These are phyloP conservation scores for Drosophila mimica DNA, from an alignment of 2,888 invertebrate genomes.

Conservation along the genomic window DNA sequence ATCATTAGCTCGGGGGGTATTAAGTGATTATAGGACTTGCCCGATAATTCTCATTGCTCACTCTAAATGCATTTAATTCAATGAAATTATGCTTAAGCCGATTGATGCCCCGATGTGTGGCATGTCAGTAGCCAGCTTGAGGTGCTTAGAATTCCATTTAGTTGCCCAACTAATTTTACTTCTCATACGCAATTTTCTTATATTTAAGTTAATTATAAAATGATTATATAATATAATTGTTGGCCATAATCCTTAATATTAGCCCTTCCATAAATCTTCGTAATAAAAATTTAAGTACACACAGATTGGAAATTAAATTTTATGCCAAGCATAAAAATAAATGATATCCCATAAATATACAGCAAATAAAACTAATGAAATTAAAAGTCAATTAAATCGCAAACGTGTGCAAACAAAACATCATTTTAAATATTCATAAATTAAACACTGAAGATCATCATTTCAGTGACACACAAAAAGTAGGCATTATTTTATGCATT, in stretches of 20 bases:
- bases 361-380: conserved; percentile 62
- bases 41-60: conserved; percentile 23
- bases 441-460: conserved; percentile 34
- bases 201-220: not conserved
- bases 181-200: not conserved
- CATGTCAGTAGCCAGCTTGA: conserved; percentile 14
- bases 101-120: conserved; percentile 2
- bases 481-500: conserved; percentile 23
- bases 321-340: conserved; percentile 44
- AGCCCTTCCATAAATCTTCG: not conserved
- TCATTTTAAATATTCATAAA: conserved; percentile 40
- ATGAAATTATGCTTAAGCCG: conserved; percentile 19
- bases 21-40: conserved; percentile 67
- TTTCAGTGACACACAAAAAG: conserved; percentile 18
- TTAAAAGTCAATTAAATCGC: conserved; percentile 71
- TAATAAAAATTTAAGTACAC: conserved; percentile 4
- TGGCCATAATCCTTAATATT: not conserved
- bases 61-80: conserved; percentile 31
- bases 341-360: conserved; percentile 50
- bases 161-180: not conserved
- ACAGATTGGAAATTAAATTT: conserved; percentile 4
- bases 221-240: not conserved
- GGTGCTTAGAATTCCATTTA: not conserved
- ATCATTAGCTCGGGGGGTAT: conserved; percentile 63
- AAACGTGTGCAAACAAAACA: conserved; percentile 44